Evolutionary conservation across 2,888 invertebrate genomes (phyloP).

Genomic region (Pseudeuparius sepicola): DNA sequence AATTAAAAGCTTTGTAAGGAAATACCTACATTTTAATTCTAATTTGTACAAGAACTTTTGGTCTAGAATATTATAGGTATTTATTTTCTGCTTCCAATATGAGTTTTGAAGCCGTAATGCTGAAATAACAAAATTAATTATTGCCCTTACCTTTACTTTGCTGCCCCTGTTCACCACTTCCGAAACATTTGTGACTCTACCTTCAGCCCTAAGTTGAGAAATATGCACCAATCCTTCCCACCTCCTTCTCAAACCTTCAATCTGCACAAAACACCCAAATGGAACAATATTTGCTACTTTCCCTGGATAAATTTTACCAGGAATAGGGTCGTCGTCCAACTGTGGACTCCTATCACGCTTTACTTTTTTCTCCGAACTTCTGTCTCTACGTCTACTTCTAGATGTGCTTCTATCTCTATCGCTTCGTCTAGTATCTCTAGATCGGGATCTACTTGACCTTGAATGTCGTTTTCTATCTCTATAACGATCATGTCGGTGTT

Average conservation of each 20-base stretch:
- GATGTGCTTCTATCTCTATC: conserved; percentile 19
- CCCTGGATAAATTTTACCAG: conserved; percentile 84
- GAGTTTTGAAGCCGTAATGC: too few species aligned
- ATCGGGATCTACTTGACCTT: conserved; percentile 5
- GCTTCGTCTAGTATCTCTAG: conserved; percentile 25
- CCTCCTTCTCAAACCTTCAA: conserved; percentile 79
- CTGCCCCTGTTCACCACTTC: conserved; percentile 89
- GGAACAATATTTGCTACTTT: conserved; percentile 91
- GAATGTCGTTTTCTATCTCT: conserved; percentile 24
- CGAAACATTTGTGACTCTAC: conserved; percentile 85
- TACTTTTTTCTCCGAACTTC: conserved; percentile 24
- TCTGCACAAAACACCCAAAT: conserved; percentile 97
- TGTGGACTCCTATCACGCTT: conserved; percentile 37
- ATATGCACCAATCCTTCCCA: conserved; percentile 98
- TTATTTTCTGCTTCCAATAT: too few species aligned
- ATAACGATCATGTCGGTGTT: conserved; percentile 22
- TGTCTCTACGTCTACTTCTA: conserved; percentile 17
- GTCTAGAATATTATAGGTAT: too few species aligned
- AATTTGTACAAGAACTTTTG: too few species aligned
- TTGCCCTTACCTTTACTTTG: conserved; percentile 79
- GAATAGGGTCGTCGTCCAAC: conserved; percentile 64
- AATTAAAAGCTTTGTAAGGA: too few species aligned
- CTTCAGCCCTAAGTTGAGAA: conserved; percentile 85
- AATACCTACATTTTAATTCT: too few species aligned
- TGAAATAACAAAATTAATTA: too few species aligned